Percentiles rank a stretch among this genome's conserved stretches.
These are phyloP conservation scores for Bombus confusus DNA, from an alignment of 1,140 invertebrate species.

Conservation along the genomic window DNA sequence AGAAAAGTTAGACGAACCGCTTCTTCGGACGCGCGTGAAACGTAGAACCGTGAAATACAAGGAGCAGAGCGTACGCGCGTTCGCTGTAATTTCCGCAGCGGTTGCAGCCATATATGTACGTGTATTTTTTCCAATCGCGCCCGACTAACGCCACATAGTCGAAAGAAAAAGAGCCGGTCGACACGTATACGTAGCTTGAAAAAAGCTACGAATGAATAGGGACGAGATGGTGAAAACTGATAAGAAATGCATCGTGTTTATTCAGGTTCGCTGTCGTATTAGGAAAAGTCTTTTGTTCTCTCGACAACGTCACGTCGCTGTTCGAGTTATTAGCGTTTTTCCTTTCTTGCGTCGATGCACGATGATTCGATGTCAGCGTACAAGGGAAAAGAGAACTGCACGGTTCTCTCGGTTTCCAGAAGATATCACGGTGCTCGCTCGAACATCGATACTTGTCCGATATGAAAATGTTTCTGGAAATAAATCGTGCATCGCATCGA, in stretches of 20 bases:
- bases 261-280: background rate
- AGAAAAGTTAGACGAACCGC: too few species aligned
- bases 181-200: background rate
- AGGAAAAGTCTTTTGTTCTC: background rate
- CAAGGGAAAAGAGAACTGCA: background rate
- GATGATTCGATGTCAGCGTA: background rate
- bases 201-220: background rate
- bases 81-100: too few species aligned
- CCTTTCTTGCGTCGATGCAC: background rate
- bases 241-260: background rate
- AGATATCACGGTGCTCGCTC: background rate
- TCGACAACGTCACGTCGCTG: background rate
- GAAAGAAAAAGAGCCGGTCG: background rate
- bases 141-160: too few species aligned
- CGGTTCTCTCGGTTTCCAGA: too few species aligned
- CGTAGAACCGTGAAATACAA: too few species aligned
- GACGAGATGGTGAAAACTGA: background rate
- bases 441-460: too few species aligned
- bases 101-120: too few species aligned
- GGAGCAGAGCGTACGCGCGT: too few species aligned
- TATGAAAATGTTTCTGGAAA: too few species aligned
- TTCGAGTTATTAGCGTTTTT: slow-evolving; percentile 6
- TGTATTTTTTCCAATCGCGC: background rate
- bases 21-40: too few species aligned
- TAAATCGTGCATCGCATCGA: too few species aligned